These are phyloP conservation scores for Callopanchax toddi DNA, from an alignment of 2,113 vertebrate species.

Conservation along the genomic window DNA sequence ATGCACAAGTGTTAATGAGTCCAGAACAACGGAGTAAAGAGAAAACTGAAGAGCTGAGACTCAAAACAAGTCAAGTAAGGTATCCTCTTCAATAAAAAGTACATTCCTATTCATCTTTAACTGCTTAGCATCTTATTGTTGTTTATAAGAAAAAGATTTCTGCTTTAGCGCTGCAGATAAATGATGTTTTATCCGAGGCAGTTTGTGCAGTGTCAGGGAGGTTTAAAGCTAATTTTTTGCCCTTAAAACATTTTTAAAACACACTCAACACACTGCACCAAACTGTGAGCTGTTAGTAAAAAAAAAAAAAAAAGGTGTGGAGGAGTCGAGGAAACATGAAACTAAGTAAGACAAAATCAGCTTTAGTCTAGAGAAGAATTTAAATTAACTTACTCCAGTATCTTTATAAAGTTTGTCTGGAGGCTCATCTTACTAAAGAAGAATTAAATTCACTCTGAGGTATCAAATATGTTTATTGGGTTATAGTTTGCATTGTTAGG, in stretches of 20 bases:
- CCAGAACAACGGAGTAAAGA: no score
- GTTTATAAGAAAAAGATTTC: not conserved
- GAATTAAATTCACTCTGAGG: not conserved
- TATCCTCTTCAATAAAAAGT: no score
- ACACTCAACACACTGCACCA: not conserved
- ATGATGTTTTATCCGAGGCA: not conserved
- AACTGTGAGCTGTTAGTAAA: no score
- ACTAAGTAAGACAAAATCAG: not conserved
- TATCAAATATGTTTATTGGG: not conserved
- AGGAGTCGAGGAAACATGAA: not conserved
- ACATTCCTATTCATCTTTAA: no score
- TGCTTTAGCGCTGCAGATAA: not conserved
- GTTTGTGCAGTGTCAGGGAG: no score
- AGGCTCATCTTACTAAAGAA: conserved; percentile 1
- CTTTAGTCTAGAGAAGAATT: not conserved
- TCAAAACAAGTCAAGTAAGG: no score
- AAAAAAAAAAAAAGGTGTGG: not conserved
- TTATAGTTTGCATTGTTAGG: not conserved
- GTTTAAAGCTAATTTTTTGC: not conserved
- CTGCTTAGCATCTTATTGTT: no score
- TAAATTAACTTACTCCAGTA: not conserved
- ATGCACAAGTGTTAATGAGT: no score
- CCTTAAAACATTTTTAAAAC: not conserved
- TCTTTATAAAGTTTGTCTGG: not conserved
- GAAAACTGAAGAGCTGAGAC: not conserved